Base-by-base conservation (phyloP, 1,140 invertebrate species). In the Drosophila lacteicornis region DNA sequence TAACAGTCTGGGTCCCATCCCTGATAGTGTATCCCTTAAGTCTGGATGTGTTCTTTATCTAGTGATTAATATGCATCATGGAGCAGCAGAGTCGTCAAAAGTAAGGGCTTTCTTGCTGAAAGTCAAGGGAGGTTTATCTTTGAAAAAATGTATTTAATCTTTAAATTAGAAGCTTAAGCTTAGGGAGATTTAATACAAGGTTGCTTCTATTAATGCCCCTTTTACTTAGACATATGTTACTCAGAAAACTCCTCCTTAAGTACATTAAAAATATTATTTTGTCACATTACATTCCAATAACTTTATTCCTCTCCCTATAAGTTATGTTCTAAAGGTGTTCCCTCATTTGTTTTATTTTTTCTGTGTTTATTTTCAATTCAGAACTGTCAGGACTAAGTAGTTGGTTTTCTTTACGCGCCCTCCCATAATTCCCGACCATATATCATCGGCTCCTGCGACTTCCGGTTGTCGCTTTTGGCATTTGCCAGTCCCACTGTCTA, bases 401-500 rank as follows among this genome's bases (percentile, higher is more conserved):
- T 67, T 70, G 67, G 27, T 45, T 69, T 51, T 66, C 51, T 46
- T 22, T 7, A 19, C 59, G 33, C 62, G 19, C 33, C 45, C 40
- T 57, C 57, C 51, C 51, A 51, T 63, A 46, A 57, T 55, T 65
- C 65, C 15, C 19, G 56, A 25, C 59, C 61, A 81, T 79, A 79
- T 82, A 79, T 87, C 75, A 70, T 82, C 59, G 66, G 58, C 49
- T 82, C 55, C 75, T 60, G 63, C 76, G 80, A 80, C 80, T 80
- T 88, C 77, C 83, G 84, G 70, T 82, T 73, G 80, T 57, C 63
- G 74, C 78, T 62, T 73, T 36, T 68, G 68, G 58, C 80, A 75
- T 71, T 74, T 71, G 51, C 65, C 59, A 73, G 57, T 73, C 67
- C 63, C 60, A 57, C 74, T 88, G 84, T 68, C 79, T 88, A 82